These are phyloP conservation scores for Chrysolina haemoptera DNA, from an alignment of 2,888 invertebrate genomes.

Conservation along the genomic window DNA sequence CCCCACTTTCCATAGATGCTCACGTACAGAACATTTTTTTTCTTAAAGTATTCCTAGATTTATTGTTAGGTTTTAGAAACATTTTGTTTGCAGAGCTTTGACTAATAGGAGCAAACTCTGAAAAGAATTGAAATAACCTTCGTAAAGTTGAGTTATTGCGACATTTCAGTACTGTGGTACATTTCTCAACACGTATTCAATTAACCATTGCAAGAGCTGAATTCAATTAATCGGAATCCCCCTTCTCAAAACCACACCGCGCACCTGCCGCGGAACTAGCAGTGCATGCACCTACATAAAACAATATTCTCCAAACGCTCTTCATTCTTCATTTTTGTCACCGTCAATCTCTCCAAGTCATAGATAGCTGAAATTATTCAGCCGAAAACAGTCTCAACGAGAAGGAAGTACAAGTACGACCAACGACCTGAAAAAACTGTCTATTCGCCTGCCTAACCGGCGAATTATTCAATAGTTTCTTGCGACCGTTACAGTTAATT, in stretches of 20 bases:
- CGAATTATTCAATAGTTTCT: slow-evolving; percentile 44
- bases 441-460: not conserved
- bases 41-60: too few species aligned
- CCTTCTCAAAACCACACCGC: slow-evolving; percentile 15
- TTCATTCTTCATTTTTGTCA: slow-evolving; percentile 28
- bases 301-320: slow-evolving; percentile 23
- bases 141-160: not conserved
- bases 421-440: not conserved
- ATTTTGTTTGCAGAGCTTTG: too few species aligned
- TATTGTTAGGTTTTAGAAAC: too few species aligned
- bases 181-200: not conserved
- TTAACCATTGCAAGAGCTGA: not conserved
- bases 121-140: too few species aligned
- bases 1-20: too few species aligned
- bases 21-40: too few species aligned
- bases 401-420: slow-evolving; percentile 4
- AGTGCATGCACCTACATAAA: slow-evolving; percentile 27
- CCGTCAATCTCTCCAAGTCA: not conserved
- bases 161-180: not conserved
- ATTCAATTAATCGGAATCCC: slow-evolving; percentile 1
- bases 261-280: not conserved
- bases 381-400: not conserved
- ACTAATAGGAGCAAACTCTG: too few species aligned
- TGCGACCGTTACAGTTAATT: slow-evolving; percentile 40
- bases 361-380: slow-evolving; percentile 3